Conservation (phyloP, 2,888 invertebrate species). For the Emmelina monodactyla region DNA sequence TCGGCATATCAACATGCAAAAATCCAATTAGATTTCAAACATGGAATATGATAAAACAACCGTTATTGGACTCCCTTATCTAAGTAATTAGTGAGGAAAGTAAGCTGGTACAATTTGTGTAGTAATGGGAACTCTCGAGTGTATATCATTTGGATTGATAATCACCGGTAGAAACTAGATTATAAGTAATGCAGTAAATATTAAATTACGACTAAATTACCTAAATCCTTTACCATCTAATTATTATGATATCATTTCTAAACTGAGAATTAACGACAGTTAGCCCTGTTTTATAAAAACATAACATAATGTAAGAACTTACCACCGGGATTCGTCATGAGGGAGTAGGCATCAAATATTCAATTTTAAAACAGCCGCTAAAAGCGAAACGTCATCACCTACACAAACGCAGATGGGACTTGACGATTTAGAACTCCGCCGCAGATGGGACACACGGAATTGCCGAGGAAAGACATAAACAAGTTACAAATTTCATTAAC, state of each 20-base stretch:
- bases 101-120: constrained; percentile 61
- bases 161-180: too few relatives aligned
- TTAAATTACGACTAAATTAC: too few relatives aligned
- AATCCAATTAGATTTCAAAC: constrained; percentile 65
- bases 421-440: constrained; percentile 59
- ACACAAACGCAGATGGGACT: constrained; percentile 59
- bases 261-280: too few relatives aligned
- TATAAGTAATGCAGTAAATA: too few relatives aligned
- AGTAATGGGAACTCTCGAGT: constrained; percentile 54
- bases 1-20: constrained; percentile 62
- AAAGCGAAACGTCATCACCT: constrained; percentile 64
- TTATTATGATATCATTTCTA: too few relatives aligned
- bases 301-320: constrained; percentile 42
- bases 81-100: constrained; percentile 62
- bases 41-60: constrained; percentile 54
- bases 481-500: constrained; percentile 59
- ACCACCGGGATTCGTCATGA: constrained; percentile 54
- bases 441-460: constrained; percentile 60
- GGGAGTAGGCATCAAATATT: constrained; percentile 65
- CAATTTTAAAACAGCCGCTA: constrained; percentile 66
- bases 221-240: too few relatives aligned
- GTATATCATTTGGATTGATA: constrained; percentile 37
- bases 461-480: constrained; percentile 39
- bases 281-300: too few relatives aligned
- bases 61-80: constrained; percentile 63